phyloP scores from a whole-genome alignment of 2,888 invertebrate genomes.

The Volucella bombylans region DNA sequence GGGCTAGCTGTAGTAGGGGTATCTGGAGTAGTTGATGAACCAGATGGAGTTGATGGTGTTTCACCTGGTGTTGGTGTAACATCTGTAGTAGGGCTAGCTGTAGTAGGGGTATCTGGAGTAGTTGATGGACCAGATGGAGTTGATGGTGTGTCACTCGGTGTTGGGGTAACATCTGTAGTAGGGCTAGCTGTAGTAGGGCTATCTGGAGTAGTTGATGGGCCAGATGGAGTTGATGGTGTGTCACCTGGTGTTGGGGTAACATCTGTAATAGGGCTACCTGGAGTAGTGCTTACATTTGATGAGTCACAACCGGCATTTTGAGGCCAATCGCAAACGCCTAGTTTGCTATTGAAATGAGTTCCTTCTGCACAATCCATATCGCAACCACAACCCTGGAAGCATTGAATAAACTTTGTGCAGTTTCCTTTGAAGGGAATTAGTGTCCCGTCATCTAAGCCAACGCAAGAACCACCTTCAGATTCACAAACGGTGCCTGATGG shows the following conservation, averaged over 20 bases:
- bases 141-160: too few species aligned
- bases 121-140: too few species aligned
- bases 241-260: too few species aligned
- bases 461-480: slow-evolving; percentile 26
- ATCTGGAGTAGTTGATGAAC: neutral
- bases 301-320: slow-evolving; percentile 74
- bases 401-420: slow-evolving; percentile 11
- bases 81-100: neutral
- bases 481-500: slow-evolving; percentile 22
- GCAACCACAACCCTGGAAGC: slow-evolving; percentile 29
- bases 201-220: too few species aligned
- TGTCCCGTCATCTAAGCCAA: neutral
- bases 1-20: too few species aligned
- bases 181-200: too few species aligned
- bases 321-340: slow-evolving; percentile 70
- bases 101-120: too few species aligned
- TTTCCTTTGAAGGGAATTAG: slow-evolving; percentile 34
- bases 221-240: too few species aligned
- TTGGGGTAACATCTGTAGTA: too few species aligned
- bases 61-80: too few species aligned
- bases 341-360: slow-evolving; percentile 41
- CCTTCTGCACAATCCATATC: slow-evolving; percentile 47
- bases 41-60: too few species aligned
- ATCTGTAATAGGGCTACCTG: neutral
- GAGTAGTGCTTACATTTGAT: neutral